phyloP scores from a whole-genome alignment of 1,140 invertebrate genomes.

The Aphaenogaster floridana region DNA sequence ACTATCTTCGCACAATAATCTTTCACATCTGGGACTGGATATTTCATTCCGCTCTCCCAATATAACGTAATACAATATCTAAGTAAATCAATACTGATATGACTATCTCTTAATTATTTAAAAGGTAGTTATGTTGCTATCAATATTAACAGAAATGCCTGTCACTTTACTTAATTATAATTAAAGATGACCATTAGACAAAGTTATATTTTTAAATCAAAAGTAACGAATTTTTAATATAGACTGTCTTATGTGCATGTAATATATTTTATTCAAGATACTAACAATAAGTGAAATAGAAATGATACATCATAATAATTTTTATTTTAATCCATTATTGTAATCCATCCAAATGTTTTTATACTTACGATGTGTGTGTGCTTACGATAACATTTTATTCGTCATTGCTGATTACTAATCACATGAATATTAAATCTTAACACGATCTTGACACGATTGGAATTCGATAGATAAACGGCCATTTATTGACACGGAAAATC shows the following conservation, averaged over 20 bases:
- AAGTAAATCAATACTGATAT: constrained; percentile 31
- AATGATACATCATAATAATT: not conserved
- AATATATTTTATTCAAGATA: not conserved
- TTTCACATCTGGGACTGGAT: constrained; percentile 29
- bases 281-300: not conserved
- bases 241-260: not conserved
- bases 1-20: constrained; percentile 61
- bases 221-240: not conserved
- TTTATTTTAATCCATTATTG: not conserved
- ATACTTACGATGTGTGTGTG: not conserved
- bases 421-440: not conserved
- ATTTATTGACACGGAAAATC: constrained; percentile 57
- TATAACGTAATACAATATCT: constrained; percentile 37
- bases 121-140: not conserved
- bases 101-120: constrained; percentile 3
- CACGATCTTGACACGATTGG: not conserved
- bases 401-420: not conserved
- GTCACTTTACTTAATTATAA: not conserved
- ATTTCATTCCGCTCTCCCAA: constrained; percentile 38
- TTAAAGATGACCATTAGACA: not conserved
- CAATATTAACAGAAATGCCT: not conserved
- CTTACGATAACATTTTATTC: not conserved
- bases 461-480: not conserved
- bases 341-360: not conserved
- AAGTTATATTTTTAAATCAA: not conserved